Conservation (phyloP, 1,140 invertebrate species). For the Myzus persicae region DNA sequence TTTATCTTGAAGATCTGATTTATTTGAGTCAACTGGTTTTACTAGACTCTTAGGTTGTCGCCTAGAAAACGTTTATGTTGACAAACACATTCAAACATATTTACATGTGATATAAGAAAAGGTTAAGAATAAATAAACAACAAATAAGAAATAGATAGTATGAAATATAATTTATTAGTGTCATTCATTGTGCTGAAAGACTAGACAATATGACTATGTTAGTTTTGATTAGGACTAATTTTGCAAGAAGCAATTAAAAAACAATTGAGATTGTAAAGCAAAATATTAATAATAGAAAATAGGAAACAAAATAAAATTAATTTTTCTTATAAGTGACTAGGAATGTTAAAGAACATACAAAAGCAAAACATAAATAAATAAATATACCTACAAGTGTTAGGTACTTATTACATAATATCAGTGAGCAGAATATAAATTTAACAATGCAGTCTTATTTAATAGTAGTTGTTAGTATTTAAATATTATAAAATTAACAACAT, state of each 20-base stretch:
- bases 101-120: not conserved
- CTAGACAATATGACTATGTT: conserved; percentile 57
- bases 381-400: not conserved
- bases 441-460: conserved; percentile 47
- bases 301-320: conserved; percentile 32
- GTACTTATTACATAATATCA: conserved; percentile 16
- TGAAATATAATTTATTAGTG: conserved; percentile 52
- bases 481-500: conserved; percentile 34
- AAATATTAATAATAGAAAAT: conserved; percentile 38
- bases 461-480: conserved; percentile 38
- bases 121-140: conserved; percentile 53
- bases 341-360: conserved; percentile 37
- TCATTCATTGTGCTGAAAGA: conserved; percentile 47
- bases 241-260: conserved; percentile 14
- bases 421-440: conserved; percentile 31
- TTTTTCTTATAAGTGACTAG: conserved; percentile 43
- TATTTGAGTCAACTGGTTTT: conserved; percentile 68
- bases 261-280: conserved; percentile 40
- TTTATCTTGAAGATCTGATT: conserved; percentile 71
- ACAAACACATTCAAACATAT: conserved; percentile 48
- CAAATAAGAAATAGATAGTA: not conserved
- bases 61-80: conserved; percentile 67
- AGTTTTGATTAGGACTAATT: conserved; percentile 41
- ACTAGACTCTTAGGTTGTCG: conserved; percentile 77
- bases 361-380: conserved; percentile 29